Percentiles rank a stretch among this genome's conserved stretches.
These are phyloP conservation scores for Microcebus lehilahytsara DNA, from an alignment of 2,113 vertebrate species.

Conservation along the genomic window DNA sequence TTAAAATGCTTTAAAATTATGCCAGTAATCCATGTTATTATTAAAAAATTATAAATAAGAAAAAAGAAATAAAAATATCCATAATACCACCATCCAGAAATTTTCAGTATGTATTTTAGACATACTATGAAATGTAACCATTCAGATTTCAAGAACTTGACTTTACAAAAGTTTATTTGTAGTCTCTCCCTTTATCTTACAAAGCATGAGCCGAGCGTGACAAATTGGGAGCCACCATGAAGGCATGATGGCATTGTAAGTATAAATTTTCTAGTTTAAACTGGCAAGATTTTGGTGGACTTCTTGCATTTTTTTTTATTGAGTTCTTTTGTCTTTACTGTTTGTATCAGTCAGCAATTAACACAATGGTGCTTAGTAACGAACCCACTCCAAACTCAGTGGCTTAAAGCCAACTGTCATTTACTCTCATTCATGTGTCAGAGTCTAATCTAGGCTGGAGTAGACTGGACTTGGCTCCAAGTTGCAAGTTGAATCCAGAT, in stretches of 20 bases:
- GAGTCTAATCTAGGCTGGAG: too few relatives aligned
- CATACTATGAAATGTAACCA: not conserved
- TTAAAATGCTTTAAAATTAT: slow-evolving; percentile 9
- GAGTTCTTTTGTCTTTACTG: not conserved
- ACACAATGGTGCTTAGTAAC: not conserved
- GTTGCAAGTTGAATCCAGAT: not conserved
- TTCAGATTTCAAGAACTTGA: not conserved
- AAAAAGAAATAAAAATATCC: not conserved
- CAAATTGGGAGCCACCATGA: not conserved
- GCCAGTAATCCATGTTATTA: not conserved
- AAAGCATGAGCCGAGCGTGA: not conserved
- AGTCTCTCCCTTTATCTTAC: not conserved
- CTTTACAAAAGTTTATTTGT: not conserved
- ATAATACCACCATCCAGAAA: not conserved
- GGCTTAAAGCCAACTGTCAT: not conserved
- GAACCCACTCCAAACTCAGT: not conserved
- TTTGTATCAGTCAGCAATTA: not conserved
- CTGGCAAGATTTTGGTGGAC: not conserved
- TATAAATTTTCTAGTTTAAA: not conserved
- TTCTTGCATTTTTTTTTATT: not conserved
- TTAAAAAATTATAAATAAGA: not conserved
- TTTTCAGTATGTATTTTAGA: not conserved
- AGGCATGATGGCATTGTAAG: not conserved
- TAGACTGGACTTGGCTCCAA: not conserved
- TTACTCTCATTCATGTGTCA: not conserved